Percentiles rank a stretch among this genome's conserved stretches.
phyloP scores from a whole-genome alignment of 92 coral and sea anemone species.

The Bergia sp. region DNA sequence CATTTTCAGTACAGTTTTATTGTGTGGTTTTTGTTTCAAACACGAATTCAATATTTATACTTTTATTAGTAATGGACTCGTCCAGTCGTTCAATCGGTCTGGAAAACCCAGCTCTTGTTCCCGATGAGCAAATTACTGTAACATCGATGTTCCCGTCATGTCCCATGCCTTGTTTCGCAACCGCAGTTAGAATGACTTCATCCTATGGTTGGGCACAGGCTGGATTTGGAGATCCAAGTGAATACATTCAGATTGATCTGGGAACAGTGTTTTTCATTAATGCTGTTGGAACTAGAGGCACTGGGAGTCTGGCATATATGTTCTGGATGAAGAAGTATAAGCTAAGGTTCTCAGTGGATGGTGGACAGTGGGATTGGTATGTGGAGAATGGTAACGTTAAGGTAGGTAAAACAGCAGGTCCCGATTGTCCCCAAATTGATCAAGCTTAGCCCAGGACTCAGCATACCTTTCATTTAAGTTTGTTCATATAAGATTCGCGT shows the following conservation, averaged over 20 bases:
- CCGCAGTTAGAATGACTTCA: background rate
- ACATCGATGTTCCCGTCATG: background rate
- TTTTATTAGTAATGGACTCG: conserved; percentile 18
- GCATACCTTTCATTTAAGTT: too few species aligned
- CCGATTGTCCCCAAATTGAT: too few species aligned
- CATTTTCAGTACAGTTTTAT: too few species aligned
- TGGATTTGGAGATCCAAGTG: background rate
- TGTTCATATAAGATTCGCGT: too few species aligned
- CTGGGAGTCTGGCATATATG: background rate
- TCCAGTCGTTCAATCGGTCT: conserved; percentile 21
- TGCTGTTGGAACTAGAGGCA: conserved; percentile 12
- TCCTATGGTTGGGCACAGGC: background rate
- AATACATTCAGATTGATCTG: conserved; percentile 3
- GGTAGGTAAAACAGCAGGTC: background rate
- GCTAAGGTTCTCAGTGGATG: background rate
- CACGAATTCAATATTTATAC: background rate
- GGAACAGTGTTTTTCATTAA: background rate
- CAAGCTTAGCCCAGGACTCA: too few species aligned
- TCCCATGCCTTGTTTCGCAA: background rate
- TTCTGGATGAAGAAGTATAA: background rate
- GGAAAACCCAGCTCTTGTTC: conserved; percentile 23
- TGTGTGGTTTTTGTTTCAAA: background rate
- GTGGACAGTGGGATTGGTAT: background rate
- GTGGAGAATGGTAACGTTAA: background rate
- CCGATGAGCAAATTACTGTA: background rate